phyloP scores from a whole-genome alignment of 35 echinoderm and acorn worm species.

The Acanthaster planci region DNA sequence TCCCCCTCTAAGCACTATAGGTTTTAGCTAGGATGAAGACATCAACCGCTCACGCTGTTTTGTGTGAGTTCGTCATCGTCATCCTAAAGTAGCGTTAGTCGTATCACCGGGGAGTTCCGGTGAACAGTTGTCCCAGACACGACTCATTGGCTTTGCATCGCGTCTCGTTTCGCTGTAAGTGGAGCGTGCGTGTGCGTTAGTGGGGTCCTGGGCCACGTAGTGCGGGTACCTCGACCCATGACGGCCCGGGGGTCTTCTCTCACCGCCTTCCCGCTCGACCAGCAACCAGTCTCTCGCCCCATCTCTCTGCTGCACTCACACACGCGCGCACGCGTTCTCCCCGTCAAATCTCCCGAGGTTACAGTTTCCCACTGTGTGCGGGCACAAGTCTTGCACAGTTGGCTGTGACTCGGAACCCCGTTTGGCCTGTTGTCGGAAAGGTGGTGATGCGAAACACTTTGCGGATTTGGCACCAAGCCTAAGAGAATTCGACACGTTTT shows the following conservation, averaged over 20 bases:
- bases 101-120: background rate
- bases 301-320: background rate
- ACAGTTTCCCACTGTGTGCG: background rate
- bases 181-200: background rate
- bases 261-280: background rate
- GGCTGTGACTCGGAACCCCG: background rate
- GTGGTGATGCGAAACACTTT: background rate
- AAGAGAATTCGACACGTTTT: conserved; percentile 4
- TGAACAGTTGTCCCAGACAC: conserved; percentile 20
- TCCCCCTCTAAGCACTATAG: no score
- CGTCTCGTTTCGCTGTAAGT: conserved; percentile 16
- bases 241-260: conserved; percentile 2
- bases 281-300: background rate
- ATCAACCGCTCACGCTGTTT: background rate
- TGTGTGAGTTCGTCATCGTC: no score
- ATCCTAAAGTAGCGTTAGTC: background rate
- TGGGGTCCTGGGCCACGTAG: background rate
- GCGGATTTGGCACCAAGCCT: conserved; percentile 1
- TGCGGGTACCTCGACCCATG: background rate
- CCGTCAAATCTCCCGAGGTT: background rate
- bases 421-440: background rate
- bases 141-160: conserved; percentile 6
- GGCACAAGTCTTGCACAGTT: background rate
- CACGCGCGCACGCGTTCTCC: background rate
- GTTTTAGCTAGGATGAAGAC: conserved; percentile 13